Evolutionary conservation across 1,140 invertebrate genomes (phyloP).

Genomic region (Drosophila rufa): DNA sequence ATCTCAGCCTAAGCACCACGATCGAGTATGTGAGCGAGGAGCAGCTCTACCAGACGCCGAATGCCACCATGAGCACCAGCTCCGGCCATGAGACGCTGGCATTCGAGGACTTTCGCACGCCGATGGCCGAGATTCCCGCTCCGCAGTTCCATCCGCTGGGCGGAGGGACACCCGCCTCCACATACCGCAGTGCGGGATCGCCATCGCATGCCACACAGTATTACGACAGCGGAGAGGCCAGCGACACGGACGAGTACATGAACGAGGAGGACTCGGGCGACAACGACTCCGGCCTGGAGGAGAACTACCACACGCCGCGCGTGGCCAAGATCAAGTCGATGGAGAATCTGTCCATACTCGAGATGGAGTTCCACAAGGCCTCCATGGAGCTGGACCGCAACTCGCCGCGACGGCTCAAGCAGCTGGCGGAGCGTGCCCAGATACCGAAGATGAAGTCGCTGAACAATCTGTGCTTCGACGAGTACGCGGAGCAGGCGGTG

Average conservation of each 20-base stretch:
- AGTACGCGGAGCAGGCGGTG: constrained; percentile 68
- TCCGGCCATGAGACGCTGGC: constrained; percentile 6
- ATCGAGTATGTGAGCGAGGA: constrained; percentile 77
- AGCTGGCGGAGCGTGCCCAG: constrained; percentile 67
- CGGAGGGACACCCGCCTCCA: constrained; percentile 42
- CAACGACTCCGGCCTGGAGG: constrained; percentile 82
- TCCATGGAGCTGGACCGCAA: constrained; percentile 80
- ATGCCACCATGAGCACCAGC: constrained; percentile 59
- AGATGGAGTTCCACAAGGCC: constrained; percentile 83
- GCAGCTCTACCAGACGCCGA: constrained; percentile 78
- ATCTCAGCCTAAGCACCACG: constrained; percentile 57
- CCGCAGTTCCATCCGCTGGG: constrained; percentile 37
- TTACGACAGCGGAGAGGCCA: constrained; percentile 62
- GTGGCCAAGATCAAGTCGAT: constrained; percentile 84
- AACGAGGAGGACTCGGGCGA: constrained; percentile 69
- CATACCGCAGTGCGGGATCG: constrained; percentile 55
- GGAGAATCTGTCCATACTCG: constrained; percentile 82
- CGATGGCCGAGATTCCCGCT: constrained; percentile 65
- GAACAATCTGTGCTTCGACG: constrained; percentile 79
- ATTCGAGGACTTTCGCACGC: constrained; percentile 79
- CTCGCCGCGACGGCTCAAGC: constrained; percentile 78
- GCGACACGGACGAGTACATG: constrained; percentile 57
- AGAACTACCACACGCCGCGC: constrained; percentile 80
- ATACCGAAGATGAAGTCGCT: constrained; percentile 84
- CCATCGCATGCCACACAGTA: constrained; percentile 59